phyloP scores from a whole-genome alignment of 2,888 invertebrate species.

The Phyllotreta striolata region DNA sequence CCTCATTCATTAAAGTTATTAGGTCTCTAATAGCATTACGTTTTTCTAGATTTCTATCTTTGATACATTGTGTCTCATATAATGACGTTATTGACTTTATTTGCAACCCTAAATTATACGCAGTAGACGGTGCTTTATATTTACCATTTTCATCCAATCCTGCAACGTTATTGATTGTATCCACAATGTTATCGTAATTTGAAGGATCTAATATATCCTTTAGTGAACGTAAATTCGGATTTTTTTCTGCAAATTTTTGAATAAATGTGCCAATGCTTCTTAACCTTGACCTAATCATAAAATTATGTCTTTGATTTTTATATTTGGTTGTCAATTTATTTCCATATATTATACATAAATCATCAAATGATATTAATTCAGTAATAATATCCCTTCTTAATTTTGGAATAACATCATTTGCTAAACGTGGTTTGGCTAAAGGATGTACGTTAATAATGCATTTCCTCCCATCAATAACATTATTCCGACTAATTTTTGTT shows the following conservation, averaged over 20 bases:
- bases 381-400: too few species aligned
- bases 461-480: too few species aligned
- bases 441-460: too few species aligned
- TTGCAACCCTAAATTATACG: background rate
- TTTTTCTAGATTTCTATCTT: conserved; percentile 4
- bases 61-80: conserved; percentile 8
- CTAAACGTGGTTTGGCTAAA: too few species aligned
- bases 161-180: background rate
- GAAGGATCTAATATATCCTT: background rate
- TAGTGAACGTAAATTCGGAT: background rate
- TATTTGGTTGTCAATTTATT: conserved; percentile 6
- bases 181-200: background rate
- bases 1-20: conserved; percentile 4
- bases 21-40: conserved; percentile 1
- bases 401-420: too few species aligned
- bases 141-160: background rate
- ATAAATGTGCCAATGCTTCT: conserved; percentile 14
- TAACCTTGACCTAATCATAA: background rate
- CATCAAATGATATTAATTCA: too few species aligned
- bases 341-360: conserved; percentile 12
- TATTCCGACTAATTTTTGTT: too few species aligned
- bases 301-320: conserved; percentile 8
- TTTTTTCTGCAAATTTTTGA: background rate
- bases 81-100: background rate
- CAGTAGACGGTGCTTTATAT: conserved; percentile 14